Conservation (phyloP, 1,140 invertebrate species). For the Bombus cullumanus region DNA sequence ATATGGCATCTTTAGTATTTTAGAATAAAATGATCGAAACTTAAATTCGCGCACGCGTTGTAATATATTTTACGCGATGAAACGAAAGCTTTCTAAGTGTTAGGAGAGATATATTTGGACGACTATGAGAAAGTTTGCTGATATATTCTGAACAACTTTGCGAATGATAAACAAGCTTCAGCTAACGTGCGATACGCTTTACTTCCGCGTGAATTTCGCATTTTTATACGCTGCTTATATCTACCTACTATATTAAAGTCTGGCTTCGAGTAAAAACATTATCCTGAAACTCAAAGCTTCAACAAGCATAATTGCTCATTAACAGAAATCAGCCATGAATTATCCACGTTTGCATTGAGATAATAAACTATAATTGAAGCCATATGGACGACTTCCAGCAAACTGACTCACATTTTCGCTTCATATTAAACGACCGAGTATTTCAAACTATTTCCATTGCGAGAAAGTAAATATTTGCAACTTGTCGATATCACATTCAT, state of each 20-base stretch:
- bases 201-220: not conserved
- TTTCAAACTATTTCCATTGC: not conserved
- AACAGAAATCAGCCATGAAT: no score
- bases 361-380: not conserved
- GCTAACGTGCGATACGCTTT: not conserved
- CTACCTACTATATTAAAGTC: not conserved
- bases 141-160: not conserved
- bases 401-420: not conserved
- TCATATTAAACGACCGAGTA: no score
- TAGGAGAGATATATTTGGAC: not conserved
- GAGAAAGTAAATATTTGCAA: not conserved
- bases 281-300: no score
- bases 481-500: not conserved
- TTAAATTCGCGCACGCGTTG: not conserved
- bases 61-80: not conserved
- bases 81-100: not conserved
- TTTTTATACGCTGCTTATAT: not conserved
- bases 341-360: no score
- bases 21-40: no score
- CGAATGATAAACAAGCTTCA: constrained; percentile 2
- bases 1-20: no score
- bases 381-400: no score
- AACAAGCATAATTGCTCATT: no score
- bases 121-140: not conserved
- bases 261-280: not conserved